A percentile compares a stretch with the other conserved stretches of the same genome.
Evolutionary conservation across 2,888 invertebrate species (phyloP).

Genomic region (Clivina fossor): DNA sequence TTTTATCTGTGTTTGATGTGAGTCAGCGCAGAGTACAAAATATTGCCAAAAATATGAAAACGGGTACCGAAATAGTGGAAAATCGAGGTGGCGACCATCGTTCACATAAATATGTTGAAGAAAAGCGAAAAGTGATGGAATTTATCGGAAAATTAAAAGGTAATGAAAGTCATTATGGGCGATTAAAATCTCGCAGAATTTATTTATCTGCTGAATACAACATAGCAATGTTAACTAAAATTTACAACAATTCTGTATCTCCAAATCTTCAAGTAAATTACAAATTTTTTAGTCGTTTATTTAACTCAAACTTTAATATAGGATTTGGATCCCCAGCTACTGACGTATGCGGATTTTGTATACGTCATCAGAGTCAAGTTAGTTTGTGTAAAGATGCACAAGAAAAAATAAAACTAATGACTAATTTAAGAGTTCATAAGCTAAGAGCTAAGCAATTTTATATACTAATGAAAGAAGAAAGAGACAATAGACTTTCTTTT

Average conservation of each 20-base stretch:
- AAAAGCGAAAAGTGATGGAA: not conserved
- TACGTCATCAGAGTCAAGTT: no score
- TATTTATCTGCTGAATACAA: constrained; percentile 40
- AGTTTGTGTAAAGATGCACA: constrained; percentile 36
- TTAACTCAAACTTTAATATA: constrained; percentile 39
- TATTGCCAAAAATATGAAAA: constrained; percentile 4
- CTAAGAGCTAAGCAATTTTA: constrained; percentile 40
- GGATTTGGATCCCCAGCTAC: constrained; percentile 41
- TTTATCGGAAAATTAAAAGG: constrained; percentile 38
- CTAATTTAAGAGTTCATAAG: constrained; percentile 39
- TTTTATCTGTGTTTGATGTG: not conserved
- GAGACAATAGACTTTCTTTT: constrained; percentile 35
- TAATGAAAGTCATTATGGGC: constrained; percentile 40
- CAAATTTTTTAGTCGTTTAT: constrained; percentile 36
- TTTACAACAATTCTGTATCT: constrained; percentile 40
- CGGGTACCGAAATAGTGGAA: constrained; percentile 1
- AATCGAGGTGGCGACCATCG: constrained; percentile 1
- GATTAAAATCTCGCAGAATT: constrained; percentile 39
- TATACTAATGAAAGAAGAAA: constrained; percentile 35
- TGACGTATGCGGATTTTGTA: constrained; percentile 41
- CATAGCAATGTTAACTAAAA: constrained; percentile 37
- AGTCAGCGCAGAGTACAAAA: constrained; percentile 4
- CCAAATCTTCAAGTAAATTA: constrained; percentile 17
- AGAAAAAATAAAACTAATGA: constrained; percentile 37
- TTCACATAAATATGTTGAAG: constrained; percentile 10